Evolutionary conservation across 2,113 vertebrate genomes (phyloP).

Genomic region (Dendropsophus ebraccatus): DNA sequence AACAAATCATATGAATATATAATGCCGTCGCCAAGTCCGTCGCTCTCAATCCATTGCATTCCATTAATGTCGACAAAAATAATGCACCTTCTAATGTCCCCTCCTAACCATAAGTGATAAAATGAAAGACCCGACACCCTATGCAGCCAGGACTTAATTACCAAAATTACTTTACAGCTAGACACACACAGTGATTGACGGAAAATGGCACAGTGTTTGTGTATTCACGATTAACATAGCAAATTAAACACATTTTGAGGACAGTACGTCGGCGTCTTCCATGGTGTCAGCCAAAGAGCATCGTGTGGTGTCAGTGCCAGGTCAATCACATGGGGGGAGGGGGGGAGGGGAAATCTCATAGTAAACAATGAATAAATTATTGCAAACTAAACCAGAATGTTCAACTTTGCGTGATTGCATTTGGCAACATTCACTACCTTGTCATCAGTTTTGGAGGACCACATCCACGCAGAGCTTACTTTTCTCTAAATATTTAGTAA

Average conservation of each 20-base stretch:
- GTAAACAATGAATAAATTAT: conserved; percentile 34
- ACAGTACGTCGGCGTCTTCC: background rate
- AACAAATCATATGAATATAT: conserved; percentile 38
- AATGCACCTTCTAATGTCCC: background rate
- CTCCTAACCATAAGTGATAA: conserved; percentile 30
- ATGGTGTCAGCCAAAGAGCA: conserved; percentile 32
- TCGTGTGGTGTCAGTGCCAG: background rate
- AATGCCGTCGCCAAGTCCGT: conserved; percentile 26
- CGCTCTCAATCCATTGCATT: conserved; percentile 11
- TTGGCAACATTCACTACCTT: conserved; percentile 3
- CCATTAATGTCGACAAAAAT: conserved; percentile 22
- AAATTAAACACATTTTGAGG: conserved; percentile 11
- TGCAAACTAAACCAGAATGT: background rate
- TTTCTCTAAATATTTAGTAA: conserved; percentile 21
- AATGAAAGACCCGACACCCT: background rate
- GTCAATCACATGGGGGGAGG: conserved; percentile 5
- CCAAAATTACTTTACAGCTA: conserved; percentile 30
- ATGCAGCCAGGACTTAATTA: conserved; percentile 34
- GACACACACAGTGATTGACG: conserved; percentile 1
- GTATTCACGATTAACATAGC: conserved; percentile 26
- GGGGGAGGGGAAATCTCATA: background rate
- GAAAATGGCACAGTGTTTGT: conserved; percentile 30
- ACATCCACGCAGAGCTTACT: background rate
- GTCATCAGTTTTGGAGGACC: conserved; percentile 17
- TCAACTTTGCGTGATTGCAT: conserved; percentile 30